Conservation (phyloP, 2,113 vertebrate species). For the Lathamus discolor region DNA sequence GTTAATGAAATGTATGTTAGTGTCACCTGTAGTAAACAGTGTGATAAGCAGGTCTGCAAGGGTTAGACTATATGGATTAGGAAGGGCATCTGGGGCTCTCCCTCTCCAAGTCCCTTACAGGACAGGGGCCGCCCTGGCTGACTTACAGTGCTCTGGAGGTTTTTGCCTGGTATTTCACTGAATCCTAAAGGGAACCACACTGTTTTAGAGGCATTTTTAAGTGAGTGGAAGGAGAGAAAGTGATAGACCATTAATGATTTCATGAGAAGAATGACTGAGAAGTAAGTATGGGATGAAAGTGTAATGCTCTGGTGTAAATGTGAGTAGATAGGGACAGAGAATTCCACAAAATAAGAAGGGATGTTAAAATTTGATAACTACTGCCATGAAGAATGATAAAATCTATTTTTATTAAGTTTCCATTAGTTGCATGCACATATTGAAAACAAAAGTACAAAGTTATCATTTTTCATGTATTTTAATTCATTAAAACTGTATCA, state of each 20-base stretch:
- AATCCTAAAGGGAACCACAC: accelerated
- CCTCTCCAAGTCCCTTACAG: neutral
- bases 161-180: neutral
- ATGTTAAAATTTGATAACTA: neutral
- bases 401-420: neutral
- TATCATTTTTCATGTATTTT: neutral
- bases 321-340: neutral
- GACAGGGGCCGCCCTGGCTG: neutral
- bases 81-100: neutral
- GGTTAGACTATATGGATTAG: neutral
- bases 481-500: neutral
- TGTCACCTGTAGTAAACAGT: neutral
- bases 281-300: neutral
- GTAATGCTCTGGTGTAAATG: neutral
- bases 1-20: too few relatives aligned
- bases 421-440: neutral
- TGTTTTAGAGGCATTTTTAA: neutral
- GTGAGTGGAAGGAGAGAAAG: neutral
- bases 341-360: neutral
- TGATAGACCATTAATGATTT: neutral
- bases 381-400: neutral
- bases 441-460: neutral
- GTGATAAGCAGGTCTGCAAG: neutral
- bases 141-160: too few relatives aligned
- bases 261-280: neutral